Percentiles rank a stretch among this genome's conserved stretches.
These are phyloP conservation scores for Nothoprocta perdicaria DNA, from an alignment of 2,113 vertebrate genomes.

Conservation along the genomic window DNA sequence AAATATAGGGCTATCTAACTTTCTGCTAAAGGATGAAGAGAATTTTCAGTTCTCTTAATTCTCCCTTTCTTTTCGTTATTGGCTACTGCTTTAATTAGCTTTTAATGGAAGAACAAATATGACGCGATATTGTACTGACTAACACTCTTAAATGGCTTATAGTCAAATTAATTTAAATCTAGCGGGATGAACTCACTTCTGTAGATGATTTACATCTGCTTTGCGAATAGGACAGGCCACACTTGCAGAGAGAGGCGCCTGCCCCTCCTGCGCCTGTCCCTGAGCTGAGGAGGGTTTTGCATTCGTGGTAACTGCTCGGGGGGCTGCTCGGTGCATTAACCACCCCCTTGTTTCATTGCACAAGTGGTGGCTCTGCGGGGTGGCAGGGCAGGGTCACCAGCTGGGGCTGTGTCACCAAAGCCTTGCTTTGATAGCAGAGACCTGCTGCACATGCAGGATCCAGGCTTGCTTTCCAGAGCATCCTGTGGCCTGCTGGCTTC, in stretches of 20 bases:
- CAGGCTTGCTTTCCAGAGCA: background rate
- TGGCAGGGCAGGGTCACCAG: background rate
- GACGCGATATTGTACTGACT: background rate
- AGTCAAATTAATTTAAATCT: background rate
- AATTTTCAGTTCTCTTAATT: background rate
- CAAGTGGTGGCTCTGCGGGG: background rate
- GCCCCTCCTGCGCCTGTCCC: accelerated
- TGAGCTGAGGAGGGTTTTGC: background rate
- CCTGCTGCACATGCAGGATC: background rate
- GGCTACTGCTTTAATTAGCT: background rate
- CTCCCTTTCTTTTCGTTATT: background rate
- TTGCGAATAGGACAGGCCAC: accelerated
- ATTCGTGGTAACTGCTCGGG: background rate
- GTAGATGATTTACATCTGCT: background rate
- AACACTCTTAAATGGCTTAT: background rate
- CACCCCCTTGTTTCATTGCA: background rate
- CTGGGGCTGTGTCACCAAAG: background rate
- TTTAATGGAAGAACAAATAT: background rate
- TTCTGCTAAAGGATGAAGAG: background rate
- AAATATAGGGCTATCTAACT: background rate
- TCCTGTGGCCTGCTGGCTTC: background rate
- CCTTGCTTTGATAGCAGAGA: background rate
- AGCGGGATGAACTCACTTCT: background rate
- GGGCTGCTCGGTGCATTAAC: background rate
- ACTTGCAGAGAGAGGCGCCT: background rate